Evolutionary conservation across 2,888 invertebrate genomes (phyloP), one percentile per base, ranked within the genome.

Genomic region (Aleiodes leptofemur): DNA sequence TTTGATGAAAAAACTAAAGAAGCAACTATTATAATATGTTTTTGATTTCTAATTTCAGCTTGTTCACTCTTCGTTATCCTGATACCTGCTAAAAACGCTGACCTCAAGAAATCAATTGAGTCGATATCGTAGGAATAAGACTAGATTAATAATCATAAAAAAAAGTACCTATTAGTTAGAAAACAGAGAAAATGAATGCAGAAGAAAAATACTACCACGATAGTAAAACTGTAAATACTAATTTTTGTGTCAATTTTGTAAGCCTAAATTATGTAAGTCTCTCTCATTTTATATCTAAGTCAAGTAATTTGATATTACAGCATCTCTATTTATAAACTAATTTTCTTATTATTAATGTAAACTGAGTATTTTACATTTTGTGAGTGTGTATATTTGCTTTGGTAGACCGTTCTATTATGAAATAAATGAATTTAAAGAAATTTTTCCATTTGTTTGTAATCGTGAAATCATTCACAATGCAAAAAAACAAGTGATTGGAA

Each of bases 1-100:
- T 23, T 23, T 23, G 23, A 23, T 23, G 1, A 64, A 38, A 29
- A 14, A 69, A 53, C 13, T 23, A 16, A 51, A 16, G 48, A 5
- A 68, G 16, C 13, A 61, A 29, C 31, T 29, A 53, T 50, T 29
- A 2, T 16, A 69, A 51, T 50, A 16, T n/a, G 23, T 29, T 38
- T 64, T 38, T 61, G 57, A 73, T 56, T 55, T 77, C 38, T 75
- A 48, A 14, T 81, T 81, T 14, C 77, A 87, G 87, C 80, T 13
- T 85, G 86, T 59, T 85, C 86, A 11, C 43, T 84, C 7, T 59
- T 87, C 56, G 81, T 86, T 4, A 61, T 77, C 23, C 55, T 86
- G 4, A 77, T 87, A 29, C 86, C 87, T 0, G 76, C 76, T 4
- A 81, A 80, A 29, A 23, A 71, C 1, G 64, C 77, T 4, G 50